Evolutionary conservation across 2,797 vertebrate species (phyloP), one percentile per base, ranked within the genome.

Genomic region (Melanotaenia trifasciata): DNA sequence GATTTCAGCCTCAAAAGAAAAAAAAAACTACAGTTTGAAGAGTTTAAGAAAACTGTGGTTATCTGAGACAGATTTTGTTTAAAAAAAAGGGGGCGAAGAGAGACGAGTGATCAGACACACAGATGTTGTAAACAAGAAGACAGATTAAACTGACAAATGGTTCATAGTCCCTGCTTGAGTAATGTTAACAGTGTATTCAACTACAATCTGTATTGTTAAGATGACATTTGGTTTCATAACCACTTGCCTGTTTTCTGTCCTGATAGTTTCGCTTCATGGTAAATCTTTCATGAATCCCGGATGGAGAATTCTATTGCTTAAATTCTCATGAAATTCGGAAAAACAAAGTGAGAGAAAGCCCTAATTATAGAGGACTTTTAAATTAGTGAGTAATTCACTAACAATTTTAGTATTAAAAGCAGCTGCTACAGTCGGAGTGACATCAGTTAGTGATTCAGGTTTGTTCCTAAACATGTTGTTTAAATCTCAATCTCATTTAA

Each of bases 1-100:
- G 36, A 56, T 70, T 76, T 59, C 11, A 59, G 33, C 51, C 43
- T 73, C 32, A 35, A 26, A 26, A 26, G 26, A 26, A 26, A 45
- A 64, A 12, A 11, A 11, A 40, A 67, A 64, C 14, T 28, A 12
- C 18, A 1, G 6, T 64, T 51, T 40, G 11, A 47, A 58, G 36
- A 10, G 43, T 67, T 28, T 1, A 50, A 70, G 26, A 16, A 70
- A 70, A 47, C 20, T 28, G n/a, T 0, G 0, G 14, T 35, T 43
- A 57, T 30, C n/a, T 16, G 18, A n/a, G 18, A 11, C 5, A 1
- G 35, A 36, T 35, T 40, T 40, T 40, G 3, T 40, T 13, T 13
- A 18, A n/a, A 73, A 32, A 53, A n/a, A 10, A 32, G 2, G 12
- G 33, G 2, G 20, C 4, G 24, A 1, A 3, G 33, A 38, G 2